phyloP scores from a whole-genome alignment of 2,797 vertebrate genomes.

The Valencia hispanica region DNA sequence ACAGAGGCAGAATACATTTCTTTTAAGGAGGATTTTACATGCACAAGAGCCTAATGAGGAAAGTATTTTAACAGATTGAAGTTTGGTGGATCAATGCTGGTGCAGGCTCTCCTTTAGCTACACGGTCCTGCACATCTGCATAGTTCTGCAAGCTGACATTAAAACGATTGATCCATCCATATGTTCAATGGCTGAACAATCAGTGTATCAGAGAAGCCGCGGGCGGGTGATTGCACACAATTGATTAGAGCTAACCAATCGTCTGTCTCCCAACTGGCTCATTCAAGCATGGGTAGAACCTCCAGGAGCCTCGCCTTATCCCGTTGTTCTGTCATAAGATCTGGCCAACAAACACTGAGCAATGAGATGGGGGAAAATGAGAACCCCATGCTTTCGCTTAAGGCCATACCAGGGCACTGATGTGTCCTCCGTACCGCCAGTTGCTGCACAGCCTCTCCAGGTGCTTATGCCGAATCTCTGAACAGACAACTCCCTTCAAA shows the following conservation, averaged over 20 bases:
- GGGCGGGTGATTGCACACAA: constrained; percentile 57
- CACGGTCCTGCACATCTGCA: constrained; percentile 6
- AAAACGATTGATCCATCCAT: constrained; percentile 58
- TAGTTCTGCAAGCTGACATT: constrained; percentile 29
- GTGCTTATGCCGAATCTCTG: constrained; percentile 39
- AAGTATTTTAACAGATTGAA: not conserved
- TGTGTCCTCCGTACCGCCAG: constrained; percentile 29
- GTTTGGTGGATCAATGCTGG: not conserved
- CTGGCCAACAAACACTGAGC: constrained; percentile 26
- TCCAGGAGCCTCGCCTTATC: constrained; percentile 6
- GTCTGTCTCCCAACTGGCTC: constrained; percentile 33
- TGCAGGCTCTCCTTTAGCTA: not conserved
- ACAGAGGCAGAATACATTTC: not conserved
- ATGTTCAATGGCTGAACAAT: constrained; percentile 61
- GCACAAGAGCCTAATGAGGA: not conserved
- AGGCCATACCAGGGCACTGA: constrained; percentile 31
- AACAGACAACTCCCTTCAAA: constrained; percentile 57
- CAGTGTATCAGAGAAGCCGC: constrained; percentile 56
- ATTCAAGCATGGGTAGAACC: not conserved
- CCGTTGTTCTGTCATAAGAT: constrained; percentile 35
- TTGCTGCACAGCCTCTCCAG: constrained; percentile 32
- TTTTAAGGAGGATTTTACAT: not conserved
- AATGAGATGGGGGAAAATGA: constrained; percentile 50
- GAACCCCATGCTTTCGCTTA: constrained; percentile 66
- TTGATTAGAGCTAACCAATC: constrained; percentile 56